These are phyloP conservation scores for Lasioglossum calceatum DNA, from an alignment of 2,888 invertebrate species.

Conservation along the genomic window DNA sequence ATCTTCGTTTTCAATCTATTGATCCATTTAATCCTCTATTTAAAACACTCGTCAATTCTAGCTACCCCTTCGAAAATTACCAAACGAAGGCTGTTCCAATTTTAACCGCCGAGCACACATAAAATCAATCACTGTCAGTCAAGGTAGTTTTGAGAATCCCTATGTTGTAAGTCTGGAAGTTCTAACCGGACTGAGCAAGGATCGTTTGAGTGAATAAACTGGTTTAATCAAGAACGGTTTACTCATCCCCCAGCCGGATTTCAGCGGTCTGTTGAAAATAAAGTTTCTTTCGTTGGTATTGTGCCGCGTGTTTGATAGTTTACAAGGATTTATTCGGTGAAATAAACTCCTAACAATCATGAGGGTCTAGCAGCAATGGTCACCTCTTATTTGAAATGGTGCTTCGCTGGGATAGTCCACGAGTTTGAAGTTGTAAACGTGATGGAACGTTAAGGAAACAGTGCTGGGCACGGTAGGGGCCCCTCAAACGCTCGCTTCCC, in stretches of 20 bases:
- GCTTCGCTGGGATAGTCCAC: background rate
- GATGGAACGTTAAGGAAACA: background rate
- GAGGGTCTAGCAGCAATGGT: background rate
- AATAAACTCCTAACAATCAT: background rate
- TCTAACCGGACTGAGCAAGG: background rate
- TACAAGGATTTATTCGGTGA: background rate
- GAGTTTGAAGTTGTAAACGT: background rate
- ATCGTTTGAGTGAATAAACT: background rate
- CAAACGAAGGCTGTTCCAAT: background rate
- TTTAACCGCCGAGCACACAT: background rate
- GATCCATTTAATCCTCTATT: background rate
- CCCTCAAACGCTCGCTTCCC: no score
- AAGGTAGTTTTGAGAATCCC: background rate
- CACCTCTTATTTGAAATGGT: background rate
- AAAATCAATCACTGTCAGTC: background rate
- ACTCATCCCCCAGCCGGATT: background rate
- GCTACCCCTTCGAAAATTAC: background rate
- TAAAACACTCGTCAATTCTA: background rate
- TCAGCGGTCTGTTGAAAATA: background rate
- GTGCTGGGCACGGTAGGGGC: no score
- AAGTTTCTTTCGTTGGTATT: background rate
- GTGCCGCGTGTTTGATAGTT: background rate
- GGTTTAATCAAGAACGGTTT: background rate
- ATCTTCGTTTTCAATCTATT: no score
- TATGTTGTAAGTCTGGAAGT: background rate